Percentiles rank a stretch among this genome's conserved stretches.
Evolutionary conservation across 2,113 vertebrate genomes (phyloP).

Genomic region (Hippolais icterina): DNA sequence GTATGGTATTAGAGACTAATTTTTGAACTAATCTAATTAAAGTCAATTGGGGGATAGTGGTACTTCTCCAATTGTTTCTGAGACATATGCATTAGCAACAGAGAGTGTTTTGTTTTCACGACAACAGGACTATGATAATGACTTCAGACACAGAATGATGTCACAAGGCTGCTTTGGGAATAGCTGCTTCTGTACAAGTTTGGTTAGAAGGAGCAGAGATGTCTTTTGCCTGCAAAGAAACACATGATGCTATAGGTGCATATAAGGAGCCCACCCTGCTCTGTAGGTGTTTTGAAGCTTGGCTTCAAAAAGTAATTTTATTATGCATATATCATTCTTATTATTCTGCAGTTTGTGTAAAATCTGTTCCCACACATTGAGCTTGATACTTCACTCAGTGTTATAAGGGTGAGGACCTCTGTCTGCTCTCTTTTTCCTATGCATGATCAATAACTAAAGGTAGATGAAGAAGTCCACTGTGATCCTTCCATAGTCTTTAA

Average conservation of each 20-base stretch:
- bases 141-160: neutral
- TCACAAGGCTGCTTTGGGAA: neutral
- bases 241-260: fast-evolving
- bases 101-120: neutral
- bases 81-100: neutral
- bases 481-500: neutral
- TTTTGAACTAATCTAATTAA: conserved; percentile 24
- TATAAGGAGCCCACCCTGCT: fast-evolving
- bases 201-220: neutral
- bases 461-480: neutral
- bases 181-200: neutral
- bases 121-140: neutral
- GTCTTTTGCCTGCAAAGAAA: neutral
- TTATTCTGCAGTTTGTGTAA: neutral
- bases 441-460: neutral
- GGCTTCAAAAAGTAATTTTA: neutral
- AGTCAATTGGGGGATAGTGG: neutral
- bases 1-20: neutral
- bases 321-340: neutral
- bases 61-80: conserved; percentile 24
- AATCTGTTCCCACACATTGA: neutral
- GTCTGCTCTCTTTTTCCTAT: neutral
- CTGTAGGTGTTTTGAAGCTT: neutral
- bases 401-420: neutral
- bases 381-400: neutral